phyloP scores from a whole-genome alignment of 2,797 vertebrate species.

The Triplophysa bombifrons region DNA sequence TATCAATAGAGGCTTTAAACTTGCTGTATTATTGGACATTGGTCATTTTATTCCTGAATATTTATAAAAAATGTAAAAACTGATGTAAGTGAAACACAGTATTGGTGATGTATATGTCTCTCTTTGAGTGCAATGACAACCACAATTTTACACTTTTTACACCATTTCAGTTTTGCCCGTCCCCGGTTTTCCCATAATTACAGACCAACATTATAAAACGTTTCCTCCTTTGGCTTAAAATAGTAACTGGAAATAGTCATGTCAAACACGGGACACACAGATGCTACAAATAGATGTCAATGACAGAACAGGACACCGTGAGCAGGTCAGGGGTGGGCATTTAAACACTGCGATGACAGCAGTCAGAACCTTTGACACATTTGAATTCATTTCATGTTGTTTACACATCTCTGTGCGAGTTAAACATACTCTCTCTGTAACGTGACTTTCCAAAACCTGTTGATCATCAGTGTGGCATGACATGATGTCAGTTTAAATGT shows the following conservation, averaged over 20 bases:
- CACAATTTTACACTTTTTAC: not conserved
- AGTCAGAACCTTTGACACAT: conserved; percentile 5
- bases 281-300: conserved; percentile 46
- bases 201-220: conserved; percentile 23
- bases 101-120: not conserved
- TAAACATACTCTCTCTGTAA: not conserved
- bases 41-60: too few relatives aligned
- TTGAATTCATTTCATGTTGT: conserved; percentile 18
- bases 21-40: too few relatives aligned
- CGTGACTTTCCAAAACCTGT: not conserved
- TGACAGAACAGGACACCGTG: conserved; percentile 30
- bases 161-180: too few relatives aligned
- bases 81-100: not conserved
- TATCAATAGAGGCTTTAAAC: too few relatives aligned
- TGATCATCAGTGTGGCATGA: not conserved
- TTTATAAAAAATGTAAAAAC: not conserved
- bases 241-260: conserved; percentile 43
- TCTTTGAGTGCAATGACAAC: not conserved
- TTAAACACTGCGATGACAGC: not conserved
- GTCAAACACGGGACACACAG: conserved; percentile 27
- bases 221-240: conserved; percentile 31
- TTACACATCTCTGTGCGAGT: not conserved
- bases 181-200: conserved; percentile 36
- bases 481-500: not conserved
- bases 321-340: conserved; percentile 49